Conservation (phyloP, 2,888 invertebrate species). For the Lasioglossum marginatum region DNA sequence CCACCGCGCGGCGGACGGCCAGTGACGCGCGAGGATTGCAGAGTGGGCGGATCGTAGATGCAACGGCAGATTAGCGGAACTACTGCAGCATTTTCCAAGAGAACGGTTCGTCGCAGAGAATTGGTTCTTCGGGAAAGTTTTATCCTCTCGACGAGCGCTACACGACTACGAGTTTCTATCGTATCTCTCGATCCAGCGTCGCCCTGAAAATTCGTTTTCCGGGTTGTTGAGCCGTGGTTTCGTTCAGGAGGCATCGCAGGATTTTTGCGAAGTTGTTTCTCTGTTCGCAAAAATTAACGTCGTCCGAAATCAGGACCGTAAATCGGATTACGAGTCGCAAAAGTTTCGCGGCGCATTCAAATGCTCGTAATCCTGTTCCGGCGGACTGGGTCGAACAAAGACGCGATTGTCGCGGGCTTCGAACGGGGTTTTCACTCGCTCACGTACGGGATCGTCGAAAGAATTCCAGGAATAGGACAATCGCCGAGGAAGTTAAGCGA, state of each 20-base stretch:
- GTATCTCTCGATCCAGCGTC: background rate
- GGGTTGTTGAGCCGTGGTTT: background rate
- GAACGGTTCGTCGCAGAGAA: background rate
- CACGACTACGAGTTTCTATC: background rate
- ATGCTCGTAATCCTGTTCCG: background rate
- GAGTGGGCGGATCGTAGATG: background rate
- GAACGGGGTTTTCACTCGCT: background rate
- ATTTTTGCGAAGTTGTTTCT: background rate
- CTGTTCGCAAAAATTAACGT: background rate
- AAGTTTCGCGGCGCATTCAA: background rate
- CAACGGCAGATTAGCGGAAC: background rate
- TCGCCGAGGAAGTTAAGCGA: background rate
- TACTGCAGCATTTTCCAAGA: background rate
- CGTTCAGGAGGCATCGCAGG: background rate
- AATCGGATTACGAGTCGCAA: background rate
- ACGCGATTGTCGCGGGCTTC: background rate
- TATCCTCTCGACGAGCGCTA: no score
- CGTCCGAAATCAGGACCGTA: background rate
- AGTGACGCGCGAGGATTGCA: background rate
- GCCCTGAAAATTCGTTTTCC: background rate
- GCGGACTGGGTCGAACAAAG: background rate
- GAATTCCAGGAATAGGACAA: background rate
- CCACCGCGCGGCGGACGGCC: background rate
- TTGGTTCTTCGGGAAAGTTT: background rate
- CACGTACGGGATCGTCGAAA: background rate